phyloP scores from a whole-genome alignment of 2,888 invertebrate species.

The Abrostola triplasia region DNA sequence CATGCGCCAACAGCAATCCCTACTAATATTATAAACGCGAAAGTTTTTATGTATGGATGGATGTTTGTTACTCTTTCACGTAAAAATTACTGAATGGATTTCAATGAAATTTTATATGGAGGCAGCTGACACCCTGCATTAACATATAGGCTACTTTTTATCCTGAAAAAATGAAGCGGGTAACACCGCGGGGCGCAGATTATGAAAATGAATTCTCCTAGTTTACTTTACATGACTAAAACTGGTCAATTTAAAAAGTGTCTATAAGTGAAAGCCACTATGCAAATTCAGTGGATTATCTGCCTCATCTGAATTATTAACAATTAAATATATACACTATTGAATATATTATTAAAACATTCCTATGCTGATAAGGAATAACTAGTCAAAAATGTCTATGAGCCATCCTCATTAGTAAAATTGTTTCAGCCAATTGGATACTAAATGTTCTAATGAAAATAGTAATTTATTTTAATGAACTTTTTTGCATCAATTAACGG shows the following conservation, averaged over 20 bases:
- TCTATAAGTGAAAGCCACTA: conserved; percentile 28
- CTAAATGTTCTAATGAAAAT: neutral
- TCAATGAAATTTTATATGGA: too few relatives aligned
- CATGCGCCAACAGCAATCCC: too few relatives aligned
- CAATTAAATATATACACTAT: conserved; percentile 9
- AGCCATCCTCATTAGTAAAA: neutral
- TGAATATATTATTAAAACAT: conserved; percentile 1
- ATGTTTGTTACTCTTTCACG: too few relatives aligned
- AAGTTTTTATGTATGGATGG: too few relatives aligned
- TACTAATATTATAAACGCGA: too few relatives aligned
- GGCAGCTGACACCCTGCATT: too few relatives aligned
- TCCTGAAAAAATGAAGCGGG: too few relatives aligned
- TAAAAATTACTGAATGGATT: too few relatives aligned
- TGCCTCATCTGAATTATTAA: conserved; percentile 3
- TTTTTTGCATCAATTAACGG: too few relatives aligned
- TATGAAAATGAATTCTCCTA: too few relatives aligned
- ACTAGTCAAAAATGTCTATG: neutral
- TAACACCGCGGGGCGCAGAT: too few relatives aligned
- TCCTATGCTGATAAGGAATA: neutral
- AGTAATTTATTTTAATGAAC: neutral
- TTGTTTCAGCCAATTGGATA: neutral
- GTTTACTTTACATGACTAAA: neutral
- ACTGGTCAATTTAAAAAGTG: conserved; percentile 19
- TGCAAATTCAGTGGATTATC: conserved; percentile 20
- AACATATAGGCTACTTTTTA: too few relatives aligned